Percentiles rank a stretch among this genome's conserved stretches.
Conservation (phyloP, 2,113 vertebrate species). For the Chamaetylas fuelleborni region DNA sequence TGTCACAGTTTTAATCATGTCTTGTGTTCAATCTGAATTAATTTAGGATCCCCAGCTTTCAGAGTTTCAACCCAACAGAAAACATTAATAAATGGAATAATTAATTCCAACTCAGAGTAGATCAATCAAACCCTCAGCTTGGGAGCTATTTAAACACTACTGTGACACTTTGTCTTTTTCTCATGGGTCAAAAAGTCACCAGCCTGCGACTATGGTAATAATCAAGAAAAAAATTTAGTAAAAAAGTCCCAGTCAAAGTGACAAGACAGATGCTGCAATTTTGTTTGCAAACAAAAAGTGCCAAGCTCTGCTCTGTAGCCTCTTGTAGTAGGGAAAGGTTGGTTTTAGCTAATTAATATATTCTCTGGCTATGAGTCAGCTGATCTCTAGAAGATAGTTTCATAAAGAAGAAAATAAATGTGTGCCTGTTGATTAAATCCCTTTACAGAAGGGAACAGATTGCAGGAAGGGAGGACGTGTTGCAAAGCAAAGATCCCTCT, state of each 20-base stretch:
- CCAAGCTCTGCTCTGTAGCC: not conserved
- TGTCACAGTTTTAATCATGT: constrained; percentile 1
- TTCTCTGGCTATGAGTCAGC: not conserved
- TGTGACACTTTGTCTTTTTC: not conserved
- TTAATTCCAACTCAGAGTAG: constrained; percentile 23
- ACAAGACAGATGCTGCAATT: constrained; percentile 14
- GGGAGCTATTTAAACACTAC: not conserved
- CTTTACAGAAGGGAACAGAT: not conserved
- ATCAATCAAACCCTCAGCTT: constrained; percentile 45
- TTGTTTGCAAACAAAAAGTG: constrained; percentile 16
- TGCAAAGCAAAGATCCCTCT: not conserved
- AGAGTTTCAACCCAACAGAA: constrained; percentile 28
- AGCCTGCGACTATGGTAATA: not conserved
- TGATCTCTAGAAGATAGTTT: not conserved
- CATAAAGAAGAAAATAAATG: not conserved
- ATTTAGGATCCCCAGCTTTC: constrained; percentile 12
- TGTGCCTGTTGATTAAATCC: not conserved
- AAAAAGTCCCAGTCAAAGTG: not conserved
- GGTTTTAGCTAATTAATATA: constrained; percentile 12
- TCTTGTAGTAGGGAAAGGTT: not conserved
- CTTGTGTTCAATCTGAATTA: constrained; percentile 11
- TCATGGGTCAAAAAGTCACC: not conserved
- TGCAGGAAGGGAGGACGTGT: accelerated
- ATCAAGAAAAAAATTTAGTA: not conserved
- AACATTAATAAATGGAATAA: constrained; percentile 46